Percentiles rank a stretch among this genome's conserved stretches.
Evolutionary conservation across 2,888 invertebrate species (phyloP).

Genomic region (Liodrosophila aerea): DNA sequence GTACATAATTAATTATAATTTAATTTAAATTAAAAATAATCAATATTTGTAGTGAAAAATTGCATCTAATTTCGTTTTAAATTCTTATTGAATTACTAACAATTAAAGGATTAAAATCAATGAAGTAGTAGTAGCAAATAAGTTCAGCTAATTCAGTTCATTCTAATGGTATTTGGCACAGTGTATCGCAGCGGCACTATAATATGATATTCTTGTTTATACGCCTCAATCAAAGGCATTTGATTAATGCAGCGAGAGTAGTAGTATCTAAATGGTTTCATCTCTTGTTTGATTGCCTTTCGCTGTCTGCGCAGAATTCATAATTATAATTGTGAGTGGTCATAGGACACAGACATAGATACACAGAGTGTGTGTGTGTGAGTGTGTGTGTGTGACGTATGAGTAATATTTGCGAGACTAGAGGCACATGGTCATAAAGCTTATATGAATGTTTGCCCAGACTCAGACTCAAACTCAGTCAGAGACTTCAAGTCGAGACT

Average conservation of each 20-base stretch:
- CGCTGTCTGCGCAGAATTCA: constrained; percentile 37
- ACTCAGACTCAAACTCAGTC: constrained; percentile 23
- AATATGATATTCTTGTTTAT: constrained; percentile 34
- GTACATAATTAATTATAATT: too few relatives aligned
- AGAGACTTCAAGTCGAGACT: neutral
- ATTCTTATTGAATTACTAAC: too few relatives aligned
- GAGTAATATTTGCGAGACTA: constrained; percentile 60
- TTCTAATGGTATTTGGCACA: too few relatives aligned
- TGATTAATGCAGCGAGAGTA: constrained; percentile 28
- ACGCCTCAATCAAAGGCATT: constrained; percentile 24
- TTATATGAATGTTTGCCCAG: constrained; percentile 49
- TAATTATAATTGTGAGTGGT: constrained; percentile 5
- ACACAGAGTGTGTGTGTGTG: too few relatives aligned
- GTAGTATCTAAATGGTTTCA: constrained; percentile 56
- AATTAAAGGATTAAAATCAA: too few relatives aligned
- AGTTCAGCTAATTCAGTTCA: too few relatives aligned
- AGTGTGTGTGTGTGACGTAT: constrained; percentile 61
- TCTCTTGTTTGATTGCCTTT: constrained; percentile 51
- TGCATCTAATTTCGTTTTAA: too few relatives aligned
- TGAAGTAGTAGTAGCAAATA: too few relatives aligned
- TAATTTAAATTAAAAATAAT: too few relatives aligned
- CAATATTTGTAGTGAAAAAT: too few relatives aligned
- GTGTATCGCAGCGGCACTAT: constrained; percentile 8
- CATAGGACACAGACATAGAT: constrained; percentile 14
- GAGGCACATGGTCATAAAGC: constrained; percentile 32